Evolutionary conservation across 2,797 vertebrate genomes (phyloP), one percentile per base, ranked within the genome.

Genomic region (Crocodylus rhombifer): DNA sequence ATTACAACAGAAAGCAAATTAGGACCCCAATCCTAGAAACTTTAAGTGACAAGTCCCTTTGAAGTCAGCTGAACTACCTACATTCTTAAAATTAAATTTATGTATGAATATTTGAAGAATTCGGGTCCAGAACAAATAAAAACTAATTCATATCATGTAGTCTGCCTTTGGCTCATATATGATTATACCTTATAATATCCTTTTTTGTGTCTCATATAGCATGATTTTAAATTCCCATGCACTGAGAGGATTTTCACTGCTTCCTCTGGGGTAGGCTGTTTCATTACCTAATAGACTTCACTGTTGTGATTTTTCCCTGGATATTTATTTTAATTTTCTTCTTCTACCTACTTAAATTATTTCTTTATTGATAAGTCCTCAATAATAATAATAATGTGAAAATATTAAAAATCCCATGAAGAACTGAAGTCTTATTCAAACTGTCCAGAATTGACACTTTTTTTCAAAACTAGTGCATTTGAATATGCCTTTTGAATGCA

Each of bases 401-500:
- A 64, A 15, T 15, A 65, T 58, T 78, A 64, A 89, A 83, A 67
- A 91, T 57, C 28, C 30, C 73, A 15, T 78, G 28, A 60, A 74
- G 78, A 82, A 20, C 92, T 95, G 69, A 82, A 95, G 85, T 86
- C 51, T 89, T 88, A 61, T 14, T 63, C 30, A 90, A 95, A 85
- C 82, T 94, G 77, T 25, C 21, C 62, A 92, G 89, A 80, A 30
- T 55, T 87, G 85, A 76, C 33, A 78, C 57, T 64, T 89, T 89
- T 60, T 88, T 58, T 95, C 3, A 0, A 88, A 89, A 36, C 82
- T 79, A 57, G 28, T 84, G 74, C 94, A 93, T 91, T 80, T 91
- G 78, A 86, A 81, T 64, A 58, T 12, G 3, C 80, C 60, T 36
- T 69, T 69, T 65, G 21, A 93, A 58, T 80, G 78, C 2, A 15